phyloP scores from a whole-genome alignment of 2,113 vertebrate species.

The Meleagris gallopavo region DNA sequence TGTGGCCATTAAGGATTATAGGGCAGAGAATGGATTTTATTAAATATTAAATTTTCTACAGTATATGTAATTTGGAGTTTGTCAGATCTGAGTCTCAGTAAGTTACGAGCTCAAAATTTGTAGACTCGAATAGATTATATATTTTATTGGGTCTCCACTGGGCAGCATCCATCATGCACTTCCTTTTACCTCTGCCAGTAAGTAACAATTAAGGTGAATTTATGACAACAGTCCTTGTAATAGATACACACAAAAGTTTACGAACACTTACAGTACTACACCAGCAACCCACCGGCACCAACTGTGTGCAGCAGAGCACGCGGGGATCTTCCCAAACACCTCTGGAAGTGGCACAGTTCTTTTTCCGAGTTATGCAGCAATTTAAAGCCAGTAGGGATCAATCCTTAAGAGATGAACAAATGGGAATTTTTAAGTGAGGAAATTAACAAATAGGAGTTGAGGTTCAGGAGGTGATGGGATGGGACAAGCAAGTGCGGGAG shows the following conservation, averaged over 20 bases:
- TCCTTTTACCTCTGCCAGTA: neutral
- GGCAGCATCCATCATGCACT: neutral
- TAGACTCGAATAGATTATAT: neutral
- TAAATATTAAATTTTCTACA: neutral
- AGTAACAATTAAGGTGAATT: neutral
- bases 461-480: neutral
- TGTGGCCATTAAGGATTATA: neutral
- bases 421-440: neutral
- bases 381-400: accelerated
- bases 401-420: accelerated
- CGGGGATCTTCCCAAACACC: accelerated
- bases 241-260: neutral
- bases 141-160: neutral
- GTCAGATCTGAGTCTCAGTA: neutral
- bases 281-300: accelerated
- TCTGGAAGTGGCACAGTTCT: accelerated
- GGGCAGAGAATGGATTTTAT: neutral
- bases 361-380: accelerated
- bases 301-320: accelerated
- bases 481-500: neutral
- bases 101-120: neutral
- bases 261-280: accelerated
- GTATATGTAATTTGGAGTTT: neutral
- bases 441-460: neutral
- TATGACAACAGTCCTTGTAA: accelerated